phyloP scores from a whole-genome alignment of 2,797 vertebrate genomes.

The Sparus aurata region DNA sequence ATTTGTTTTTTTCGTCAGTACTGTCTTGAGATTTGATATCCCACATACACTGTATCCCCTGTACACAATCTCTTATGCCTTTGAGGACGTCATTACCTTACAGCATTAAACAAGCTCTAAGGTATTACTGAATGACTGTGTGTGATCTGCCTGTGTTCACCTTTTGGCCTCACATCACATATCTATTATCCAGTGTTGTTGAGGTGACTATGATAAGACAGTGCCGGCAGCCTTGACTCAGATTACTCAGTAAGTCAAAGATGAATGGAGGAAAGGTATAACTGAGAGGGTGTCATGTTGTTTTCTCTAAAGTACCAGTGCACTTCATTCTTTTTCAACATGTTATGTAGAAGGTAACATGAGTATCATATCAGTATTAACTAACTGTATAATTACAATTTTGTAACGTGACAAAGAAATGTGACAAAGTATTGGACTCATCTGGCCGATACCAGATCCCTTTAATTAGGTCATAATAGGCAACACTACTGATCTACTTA shows the following conservation, averaged over 20 bases:
- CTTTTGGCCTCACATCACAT: slow-evolving; percentile 28
- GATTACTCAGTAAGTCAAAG: slow-evolving; percentile 17
- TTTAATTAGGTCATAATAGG: not conserved
- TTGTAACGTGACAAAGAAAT: not conserved
- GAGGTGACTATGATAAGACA: not conserved
- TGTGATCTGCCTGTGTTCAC: not conserved
- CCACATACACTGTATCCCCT: not conserved
- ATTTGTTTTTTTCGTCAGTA: not conserved
- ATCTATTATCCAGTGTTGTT: not conserved
- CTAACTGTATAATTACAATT: not conserved
- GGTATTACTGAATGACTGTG: not conserved
- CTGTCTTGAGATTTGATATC: not conserved
- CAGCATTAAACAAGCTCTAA: slow-evolving; percentile 3
- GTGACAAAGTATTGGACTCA: not conserved
- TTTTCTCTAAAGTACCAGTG: not conserved
- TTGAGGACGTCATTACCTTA: not conserved
- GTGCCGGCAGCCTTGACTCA: slow-evolving; percentile 8
- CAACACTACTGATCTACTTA: not conserved
- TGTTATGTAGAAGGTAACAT: not conserved
- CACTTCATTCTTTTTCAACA: not conserved
- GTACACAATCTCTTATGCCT: not conserved
- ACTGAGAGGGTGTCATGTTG: not conserved
- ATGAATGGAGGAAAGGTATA: not conserved
- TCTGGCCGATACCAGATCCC: not conserved
- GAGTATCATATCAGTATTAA: not conserved